These are phyloP conservation scores for Porites cylindrica DNA, from an alignment of 92 coral and sea anemone genomes.

Conservation along the genomic window DNA sequence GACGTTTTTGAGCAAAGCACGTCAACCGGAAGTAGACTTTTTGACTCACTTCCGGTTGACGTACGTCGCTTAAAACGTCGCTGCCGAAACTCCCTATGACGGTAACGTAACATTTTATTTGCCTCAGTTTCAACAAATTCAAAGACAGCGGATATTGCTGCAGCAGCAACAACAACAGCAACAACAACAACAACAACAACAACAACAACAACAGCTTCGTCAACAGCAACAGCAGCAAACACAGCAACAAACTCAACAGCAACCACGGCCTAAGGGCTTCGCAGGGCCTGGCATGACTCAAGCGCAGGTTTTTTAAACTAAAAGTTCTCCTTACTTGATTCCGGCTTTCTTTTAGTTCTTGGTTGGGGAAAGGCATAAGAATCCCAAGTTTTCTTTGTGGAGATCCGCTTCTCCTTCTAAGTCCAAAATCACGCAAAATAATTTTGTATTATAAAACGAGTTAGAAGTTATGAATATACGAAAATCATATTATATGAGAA, in stretches of 20 bases:
- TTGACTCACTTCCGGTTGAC: too few species aligned
- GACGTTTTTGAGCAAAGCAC: too few species aligned
- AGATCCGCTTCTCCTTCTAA: too few species aligned
- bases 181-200: slow-evolving; percentile 60
- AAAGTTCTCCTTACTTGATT: background rate
- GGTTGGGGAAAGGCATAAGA: too few species aligned
- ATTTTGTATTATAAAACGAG: too few species aligned
- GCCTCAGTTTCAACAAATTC: slow-evolving; percentile 47
- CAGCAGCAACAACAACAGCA: slow-evolving; percentile 48
- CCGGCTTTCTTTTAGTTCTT: background rate
- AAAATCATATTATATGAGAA: too few species aligned
- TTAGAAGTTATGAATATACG: too few species aligned
- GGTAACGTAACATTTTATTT: background rate
- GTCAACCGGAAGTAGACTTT: too few species aligned
- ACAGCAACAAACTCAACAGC: slow-evolving; percentile 45
- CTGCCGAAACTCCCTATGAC: background rate
- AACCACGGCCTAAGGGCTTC: slow-evolving; percentile 37
- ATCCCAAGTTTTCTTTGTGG: too few species aligned
- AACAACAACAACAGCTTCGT: slow-evolving; percentile 55
- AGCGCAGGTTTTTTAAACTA: slow-evolving; percentile 19
- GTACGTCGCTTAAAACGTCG: too few species aligned
- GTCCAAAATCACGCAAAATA: too few species aligned
- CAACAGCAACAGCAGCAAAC: slow-evolving; percentile 57
- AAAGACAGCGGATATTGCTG: slow-evolving; percentile 35
- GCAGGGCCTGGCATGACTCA: slow-evolving; percentile 21